A percentile compares a stretch with the other conserved stretches of the same genome.
Conservation (phyloP, 2,797 vertebrate species). For the Crocodylus rhombifer region DNA sequence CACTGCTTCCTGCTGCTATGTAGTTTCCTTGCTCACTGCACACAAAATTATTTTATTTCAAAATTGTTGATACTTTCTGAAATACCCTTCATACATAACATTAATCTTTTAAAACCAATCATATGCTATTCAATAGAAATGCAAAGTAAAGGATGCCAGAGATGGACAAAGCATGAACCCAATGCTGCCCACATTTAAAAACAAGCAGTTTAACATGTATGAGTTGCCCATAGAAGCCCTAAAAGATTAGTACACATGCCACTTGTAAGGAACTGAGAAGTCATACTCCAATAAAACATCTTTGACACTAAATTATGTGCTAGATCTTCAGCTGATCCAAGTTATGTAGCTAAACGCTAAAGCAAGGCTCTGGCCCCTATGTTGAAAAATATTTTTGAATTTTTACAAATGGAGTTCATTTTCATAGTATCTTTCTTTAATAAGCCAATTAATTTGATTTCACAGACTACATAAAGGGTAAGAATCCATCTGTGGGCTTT, state of each 20-base stretch:
- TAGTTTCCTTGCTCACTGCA: too few relatives aligned
- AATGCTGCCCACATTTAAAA: neutral
- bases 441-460: too few relatives aligned
- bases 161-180: neutral
- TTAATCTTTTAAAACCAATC: too few relatives aligned
- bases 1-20: too few relatives aligned
- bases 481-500: too few relatives aligned
- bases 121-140: neutral
- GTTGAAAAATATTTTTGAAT: neutral
- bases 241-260: neutral
- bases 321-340: neutral
- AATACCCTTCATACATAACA: too few relatives aligned
- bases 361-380: neutral
- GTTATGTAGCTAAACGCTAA: neutral
- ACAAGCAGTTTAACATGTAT: neutral
- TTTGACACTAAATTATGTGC: neutral
- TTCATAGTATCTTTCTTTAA: neutral
- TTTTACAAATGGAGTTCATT: neutral
- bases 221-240: neutral
- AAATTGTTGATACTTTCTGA: too few relatives aligned
- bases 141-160: neutral
- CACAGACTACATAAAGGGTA: too few relatives aligned
- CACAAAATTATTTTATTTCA: too few relatives aligned
- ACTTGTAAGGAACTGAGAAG: neutral
- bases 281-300: neutral